These are phyloP conservation scores for Notospermus geniculatus DNA, from an alignment of 1,140 invertebrate genomes.

Conservation along the genomic window DNA sequence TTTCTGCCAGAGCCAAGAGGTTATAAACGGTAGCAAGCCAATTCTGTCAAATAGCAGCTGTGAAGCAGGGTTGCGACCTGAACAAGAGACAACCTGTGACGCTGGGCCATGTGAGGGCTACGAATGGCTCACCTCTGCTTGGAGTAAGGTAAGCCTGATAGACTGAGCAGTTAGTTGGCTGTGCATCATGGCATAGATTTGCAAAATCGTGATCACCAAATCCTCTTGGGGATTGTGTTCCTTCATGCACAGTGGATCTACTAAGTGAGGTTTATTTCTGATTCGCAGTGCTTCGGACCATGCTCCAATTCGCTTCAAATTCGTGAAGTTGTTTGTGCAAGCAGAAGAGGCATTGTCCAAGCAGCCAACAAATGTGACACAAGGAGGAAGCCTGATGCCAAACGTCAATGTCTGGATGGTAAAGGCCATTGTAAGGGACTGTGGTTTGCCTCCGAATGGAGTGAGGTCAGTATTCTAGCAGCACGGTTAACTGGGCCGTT, in stretches of 20 bases:
- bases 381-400: neutral
- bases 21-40: neutral
- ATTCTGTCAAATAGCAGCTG: slow-evolving; percentile 2
- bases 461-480: neutral
- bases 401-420: neutral
- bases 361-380: neutral
- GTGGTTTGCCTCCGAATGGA: slow-evolving; percentile 10
- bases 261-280: no score
- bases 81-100: neutral
- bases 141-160: neutral
- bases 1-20: neutral
- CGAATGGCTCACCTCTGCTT: neutral
- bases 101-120: slow-evolving; percentile 3
- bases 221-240: no score
- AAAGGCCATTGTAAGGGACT: slow-evolving; percentile 2
- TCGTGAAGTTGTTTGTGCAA: neutral
- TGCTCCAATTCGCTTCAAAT: neutral
- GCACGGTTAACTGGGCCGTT: no score
- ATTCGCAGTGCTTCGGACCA: slow-evolving; percentile 1
- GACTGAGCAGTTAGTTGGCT: no score
- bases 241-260: no score
- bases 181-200: no score
- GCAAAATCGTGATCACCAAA: no score
- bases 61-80: neutral
- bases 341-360: neutral